Evolutionary conservation across 2,888 invertebrate species (phyloP).

Genomic region (Antheraea yamamai): DNA sequence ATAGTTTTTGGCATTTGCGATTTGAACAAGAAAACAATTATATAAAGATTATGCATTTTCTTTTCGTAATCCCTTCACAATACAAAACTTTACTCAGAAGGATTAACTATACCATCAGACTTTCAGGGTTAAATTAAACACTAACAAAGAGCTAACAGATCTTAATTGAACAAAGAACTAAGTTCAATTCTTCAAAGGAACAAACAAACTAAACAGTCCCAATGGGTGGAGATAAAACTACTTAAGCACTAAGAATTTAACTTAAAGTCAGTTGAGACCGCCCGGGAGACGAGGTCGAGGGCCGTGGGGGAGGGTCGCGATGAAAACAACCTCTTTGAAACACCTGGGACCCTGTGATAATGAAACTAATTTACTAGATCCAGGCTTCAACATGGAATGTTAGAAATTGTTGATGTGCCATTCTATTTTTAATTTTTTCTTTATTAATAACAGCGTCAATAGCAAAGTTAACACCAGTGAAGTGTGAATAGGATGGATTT

Average conservation of each 20-base stretch:
- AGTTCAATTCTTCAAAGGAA: conserved; percentile 16
- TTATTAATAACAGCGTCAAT: background rate
- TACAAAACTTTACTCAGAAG: background rate
- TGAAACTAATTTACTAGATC: conserved; percentile 62
- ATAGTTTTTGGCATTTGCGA: too few relatives aligned
- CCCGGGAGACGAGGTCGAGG: background rate
- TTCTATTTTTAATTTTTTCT: background rate
- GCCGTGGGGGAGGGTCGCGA: conserved; percentile 12
- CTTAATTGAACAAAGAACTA: conserved; percentile 6
- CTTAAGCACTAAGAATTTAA: conserved; percentile 46
- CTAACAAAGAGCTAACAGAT: background rate
- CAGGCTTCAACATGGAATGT: conserved; percentile 31
- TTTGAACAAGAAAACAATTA: too few relatives aligned
- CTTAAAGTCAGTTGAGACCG: conserved; percentile 46
- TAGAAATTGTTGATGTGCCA: conserved; percentile 31
- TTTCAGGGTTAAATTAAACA: background rate
- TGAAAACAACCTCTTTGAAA: conserved; percentile 43
- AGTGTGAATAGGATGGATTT: too few relatives aligned
- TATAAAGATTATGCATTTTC: background rate
- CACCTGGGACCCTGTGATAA: conserved; percentile 57
- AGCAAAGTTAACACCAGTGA: background rate
- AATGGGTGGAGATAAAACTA: conserved; percentile 39
- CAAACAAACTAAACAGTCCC: conserved; percentile 39
- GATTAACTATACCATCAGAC: background rate
- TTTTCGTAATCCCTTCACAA: background rate